Conservation (phyloP, 2,113 vertebrate species). For the Lipotes vexillifer region DNA sequence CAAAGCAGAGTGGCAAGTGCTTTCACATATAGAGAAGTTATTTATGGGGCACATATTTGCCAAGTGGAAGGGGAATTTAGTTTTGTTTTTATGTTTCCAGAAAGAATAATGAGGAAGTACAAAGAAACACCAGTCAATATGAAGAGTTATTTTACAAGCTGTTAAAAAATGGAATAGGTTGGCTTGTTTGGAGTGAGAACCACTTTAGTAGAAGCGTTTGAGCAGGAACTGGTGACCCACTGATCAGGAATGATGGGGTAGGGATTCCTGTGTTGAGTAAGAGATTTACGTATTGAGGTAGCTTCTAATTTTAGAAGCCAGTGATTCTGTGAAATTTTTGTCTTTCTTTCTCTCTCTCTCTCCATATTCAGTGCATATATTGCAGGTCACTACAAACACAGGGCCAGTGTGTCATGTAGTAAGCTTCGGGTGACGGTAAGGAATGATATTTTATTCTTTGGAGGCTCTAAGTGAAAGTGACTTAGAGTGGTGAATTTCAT, state of each 20-base stretch:
- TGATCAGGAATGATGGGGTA: background rate
- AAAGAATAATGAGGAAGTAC: background rate
- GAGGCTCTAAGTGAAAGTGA: slow-evolving; percentile 42
- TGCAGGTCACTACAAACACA: background rate
- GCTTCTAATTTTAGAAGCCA: background rate
- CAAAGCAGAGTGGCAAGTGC: background rate
- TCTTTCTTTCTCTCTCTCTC: background rate
- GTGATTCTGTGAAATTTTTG: background rate
- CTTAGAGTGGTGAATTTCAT: background rate
- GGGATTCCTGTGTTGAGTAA: background rate
- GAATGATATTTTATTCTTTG: slow-evolving; percentile 31
- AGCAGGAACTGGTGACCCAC: background rate
- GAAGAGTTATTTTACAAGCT: background rate
- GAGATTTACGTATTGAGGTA: background rate
- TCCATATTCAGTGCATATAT: background rate
- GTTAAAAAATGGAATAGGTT: background rate
- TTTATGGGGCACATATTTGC: background rate
- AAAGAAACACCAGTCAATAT: background rate
- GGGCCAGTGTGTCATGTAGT: background rate
- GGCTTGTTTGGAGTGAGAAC: background rate
- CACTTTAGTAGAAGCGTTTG: background rate
- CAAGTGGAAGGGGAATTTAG: background rate
- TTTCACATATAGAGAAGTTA: background rate
- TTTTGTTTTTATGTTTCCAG: background rate
- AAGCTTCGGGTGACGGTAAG: background rate